Base-by-base conservation (phyloP, 2,113 vertebrate species). In the Pelvicachromis taeniatus region DNA sequence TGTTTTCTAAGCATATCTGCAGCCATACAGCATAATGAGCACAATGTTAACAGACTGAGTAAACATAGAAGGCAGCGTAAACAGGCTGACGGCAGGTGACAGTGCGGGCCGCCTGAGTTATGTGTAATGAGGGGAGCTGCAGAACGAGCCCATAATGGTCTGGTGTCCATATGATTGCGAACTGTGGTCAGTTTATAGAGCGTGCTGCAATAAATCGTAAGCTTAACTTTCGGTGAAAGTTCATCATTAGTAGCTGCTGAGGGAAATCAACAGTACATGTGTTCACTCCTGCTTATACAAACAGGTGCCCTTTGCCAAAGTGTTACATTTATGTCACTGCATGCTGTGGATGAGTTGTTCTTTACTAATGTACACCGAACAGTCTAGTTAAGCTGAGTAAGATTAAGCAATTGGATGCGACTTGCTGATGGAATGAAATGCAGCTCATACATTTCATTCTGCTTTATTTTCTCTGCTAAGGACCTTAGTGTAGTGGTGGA, bases 1-100 rank as follows among this genome's bases (percentile, higher is more conserved):
- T 88, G 83, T 90, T 82, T 91, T 87, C 61, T 26, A 42, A 59
- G 78, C 85, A 84, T 89, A 68, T 89, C 80, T 85, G 85, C 84
- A 87, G 78, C 88, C 59, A 21, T 58, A 65, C 77, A 29, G 81
- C 54, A 88, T 91, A 92, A 94, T 93, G 93, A 94, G 88, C 87
- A 85, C 91, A 82, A 90, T 91, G 90, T 92, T 89, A 89, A 91
- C 86, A 90, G 75, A 81, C 58, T 83, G 85, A 80, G 82, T 89
- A 94, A 92, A 93, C 90, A 90, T 54, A 80, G 82, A 77, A 81
- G 79, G 83, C 82, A 87, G 88, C 58, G 81, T 79, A 56, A 89
- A 85, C 85, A 91, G 79, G 80, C 77, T 73, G 83, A 83, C 4
- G n/a, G 61, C 56, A 90, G 81, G 87, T 82, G 53, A 82, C 87